Evolutionary conservation across 1,140 invertebrate genomes (phyloP).

Genomic region (Charaxes varanes): DNA sequence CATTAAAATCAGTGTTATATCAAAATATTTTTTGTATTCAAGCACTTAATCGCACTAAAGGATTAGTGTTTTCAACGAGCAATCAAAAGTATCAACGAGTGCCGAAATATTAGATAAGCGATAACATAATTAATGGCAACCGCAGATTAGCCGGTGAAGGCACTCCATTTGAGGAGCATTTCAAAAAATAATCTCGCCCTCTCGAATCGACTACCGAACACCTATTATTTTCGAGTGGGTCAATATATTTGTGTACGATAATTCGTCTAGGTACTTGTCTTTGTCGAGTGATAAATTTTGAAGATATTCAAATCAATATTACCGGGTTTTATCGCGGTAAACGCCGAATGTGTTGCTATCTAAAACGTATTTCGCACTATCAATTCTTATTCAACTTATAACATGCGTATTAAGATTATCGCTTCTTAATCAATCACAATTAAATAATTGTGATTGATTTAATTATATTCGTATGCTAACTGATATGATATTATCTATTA

Average conservation of each 20-base stretch:
- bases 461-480: no score
- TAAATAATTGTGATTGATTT: no score
- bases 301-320: conserved; percentile 25
- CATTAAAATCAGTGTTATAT: background rate
- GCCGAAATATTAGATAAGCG: conserved; percentile 68
- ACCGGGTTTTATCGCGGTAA: conserved; percentile 1
- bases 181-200: conserved; percentile 68
- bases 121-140: conserved; percentile 73
- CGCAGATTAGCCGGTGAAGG: conserved; percentile 60
- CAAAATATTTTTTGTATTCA: conserved; percentile 1
- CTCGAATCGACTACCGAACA: conserved; percentile 56
- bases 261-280: conserved; percentile 35
- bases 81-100: conserved; percentile 48
- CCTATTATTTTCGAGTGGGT: conserved; percentile 65
- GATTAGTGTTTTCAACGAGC: conserved; percentile 41
- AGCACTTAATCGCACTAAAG: conserved; percentile 7
- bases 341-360: no score
- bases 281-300: conserved; percentile 28
- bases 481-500: no score
- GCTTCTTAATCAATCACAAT: no score
- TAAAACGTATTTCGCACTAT: no score
- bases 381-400: no score
- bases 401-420: no score
- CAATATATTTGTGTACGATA: conserved; percentile 54
- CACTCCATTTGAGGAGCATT: conserved; percentile 69